Conservation (phyloP, 2,888 invertebrate genomes). For the Trichogramma evanescens region DNA sequence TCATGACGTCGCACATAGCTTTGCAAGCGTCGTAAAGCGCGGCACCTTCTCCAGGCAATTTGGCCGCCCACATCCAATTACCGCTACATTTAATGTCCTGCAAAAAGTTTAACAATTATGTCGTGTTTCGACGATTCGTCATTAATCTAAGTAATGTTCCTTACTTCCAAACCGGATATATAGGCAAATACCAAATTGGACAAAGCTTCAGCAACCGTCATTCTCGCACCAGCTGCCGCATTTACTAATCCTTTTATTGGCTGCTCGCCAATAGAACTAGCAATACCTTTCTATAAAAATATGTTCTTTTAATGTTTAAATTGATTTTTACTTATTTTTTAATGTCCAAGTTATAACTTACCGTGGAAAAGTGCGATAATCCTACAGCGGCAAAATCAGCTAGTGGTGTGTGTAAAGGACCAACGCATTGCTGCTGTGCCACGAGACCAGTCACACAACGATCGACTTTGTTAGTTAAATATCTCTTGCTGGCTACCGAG, state of each 20-base stretch:
- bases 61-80: constrained; percentile 99
- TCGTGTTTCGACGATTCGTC: neutral
- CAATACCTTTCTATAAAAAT: constrained; percentile 60
- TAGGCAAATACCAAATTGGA: constrained; percentile 81
- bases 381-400: constrained; percentile 90
- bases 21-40: constrained; percentile 78
- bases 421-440: constrained; percentile 97
- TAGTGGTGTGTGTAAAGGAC: constrained; percentile 91
- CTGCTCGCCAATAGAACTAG: constrained; percentile 94
- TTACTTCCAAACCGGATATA: constrained; percentile 52
- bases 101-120: constrained; percentile 7
- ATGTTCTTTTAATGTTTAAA: constrained; percentile 1
- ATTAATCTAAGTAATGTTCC: neutral
- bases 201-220: constrained; percentile 90
- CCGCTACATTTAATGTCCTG: constrained; percentile 95
- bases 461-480: constrained; percentile 91
- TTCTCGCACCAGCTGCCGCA: constrained; percentile 80
- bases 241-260: constrained; percentile 86
- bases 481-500: constrained; percentile 90
- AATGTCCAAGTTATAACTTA: constrained; percentile 35
- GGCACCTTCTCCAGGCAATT: constrained; percentile 86
- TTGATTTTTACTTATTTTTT: neutral
- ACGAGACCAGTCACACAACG: constrained; percentile 91
- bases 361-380: constrained; percentile 72
- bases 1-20: constrained; percentile 83